Evolutionary conservation across 2,888 invertebrate species (phyloP), one percentile per base, ranked within the genome.

Genomic region (Drosophila histrio): DNA sequence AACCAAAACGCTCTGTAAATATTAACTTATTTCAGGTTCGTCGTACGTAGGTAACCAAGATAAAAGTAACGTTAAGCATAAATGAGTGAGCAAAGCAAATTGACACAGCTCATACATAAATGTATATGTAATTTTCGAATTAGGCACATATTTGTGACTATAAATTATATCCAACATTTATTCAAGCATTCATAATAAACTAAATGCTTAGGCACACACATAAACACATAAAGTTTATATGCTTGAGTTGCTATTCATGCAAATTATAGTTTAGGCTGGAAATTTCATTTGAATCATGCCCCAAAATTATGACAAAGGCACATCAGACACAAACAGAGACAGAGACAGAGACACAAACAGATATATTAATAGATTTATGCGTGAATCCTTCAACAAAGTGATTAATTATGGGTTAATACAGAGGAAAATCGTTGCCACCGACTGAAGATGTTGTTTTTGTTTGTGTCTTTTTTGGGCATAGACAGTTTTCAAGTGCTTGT

Each of bases 331-430:
- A 59, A 5, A 3, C 8, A 6, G 13, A 34, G 26, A 30, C 30
- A 41, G 2, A 53, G 21, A 32, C n/a, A 21, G 13, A 32, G 43
- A 28, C 39, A 52, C 26, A 17, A 2, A 9, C 24, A 57, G 61
- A 77, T 46, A 64, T 71, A 65, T 66, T 74, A 72, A 68, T 70
- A 65, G 66, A 71, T 66, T 44, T 77, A 41, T 47, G 49, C 19
- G 19, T 28, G 43, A 52, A 4, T 44, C 38, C 30, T 39, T 6
- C 21, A 49, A 39, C 47, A 46, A 52, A 70, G 59, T 81, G 77
- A 85, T 85, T 85, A 82, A 82, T 85, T 75, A 75, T 79, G 77
- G 66, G 64, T 71, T 75, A 82, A 79, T 71, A 85, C 71, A 43
- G 65, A 41, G 75, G 74, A 77, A 85, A 81, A 72, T 75, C 75